Base-by-base conservation (phyloP, 2,113 vertebrate genomes). In the Hippopotamus amphibius region DNA sequence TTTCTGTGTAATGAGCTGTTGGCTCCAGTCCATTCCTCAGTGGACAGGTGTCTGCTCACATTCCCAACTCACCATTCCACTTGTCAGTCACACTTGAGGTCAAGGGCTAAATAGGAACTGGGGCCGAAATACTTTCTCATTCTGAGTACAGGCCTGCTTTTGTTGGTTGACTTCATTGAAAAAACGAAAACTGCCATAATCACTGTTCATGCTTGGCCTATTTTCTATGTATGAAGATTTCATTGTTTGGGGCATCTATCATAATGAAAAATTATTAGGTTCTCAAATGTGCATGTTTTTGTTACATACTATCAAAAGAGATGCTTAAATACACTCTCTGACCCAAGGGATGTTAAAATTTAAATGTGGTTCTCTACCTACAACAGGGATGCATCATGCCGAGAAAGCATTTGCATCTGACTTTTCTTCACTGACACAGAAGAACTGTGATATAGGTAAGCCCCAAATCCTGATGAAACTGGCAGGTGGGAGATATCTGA, bases 71-170 rank as follows among this genome's bases (percentile, higher is more conserved):
- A 95, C 96, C 89, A 95, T 88, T 97, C 96, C 83, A 96, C 93
- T 97, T 98, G 97, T 98, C 98, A 98, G 98, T 97, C 98, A 98
- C 96, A 95, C 80, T 65, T 81, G 97, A 97, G 98, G 97, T 98
- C 96, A 98, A 97, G 95, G 96, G 94, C 96, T 97, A 97, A 97
- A 92, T 97, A 97, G 87, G 80, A 95, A 95, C 92, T 24, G 83
- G 43, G 95, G 87, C 97, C 0, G 30, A 95, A 96, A 97, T 96
- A 95, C 96, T 97, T 97, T 97, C 90, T 97, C 96, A 97, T 96
- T 97, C 91, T 95, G 87, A 97, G 93, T 74, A 97, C 87, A 98
- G 92, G 87, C 97, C 90, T 95, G 84, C 76, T 95, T 98, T 98
- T 98, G 98, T 98, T 96, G 96, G 93, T 93, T 96, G 97, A 95